These are phyloP conservation scores for Poecilia latipinna DNA, from an alignment of 2,113 vertebrate species.

Conservation along the genomic window DNA sequence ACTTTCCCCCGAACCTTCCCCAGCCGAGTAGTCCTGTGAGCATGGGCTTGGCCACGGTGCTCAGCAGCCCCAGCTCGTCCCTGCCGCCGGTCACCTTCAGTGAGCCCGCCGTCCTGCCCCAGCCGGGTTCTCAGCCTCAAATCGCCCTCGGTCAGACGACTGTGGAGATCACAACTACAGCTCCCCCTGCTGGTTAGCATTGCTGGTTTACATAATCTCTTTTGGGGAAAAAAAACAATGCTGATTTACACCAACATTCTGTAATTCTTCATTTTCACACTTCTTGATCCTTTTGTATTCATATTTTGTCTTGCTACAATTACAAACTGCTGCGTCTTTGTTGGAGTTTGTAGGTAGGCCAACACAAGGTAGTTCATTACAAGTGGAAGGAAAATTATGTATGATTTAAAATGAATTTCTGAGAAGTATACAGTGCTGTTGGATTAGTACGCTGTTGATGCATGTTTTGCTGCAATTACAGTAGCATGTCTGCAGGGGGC, in stretches of 20 bases:
- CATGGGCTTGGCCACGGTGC: conserved; percentile 78
- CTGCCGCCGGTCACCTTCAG: conserved; percentile 66
- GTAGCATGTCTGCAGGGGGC: too few relatives aligned
- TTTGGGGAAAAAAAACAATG: background rate
- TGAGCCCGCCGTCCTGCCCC: conserved; percentile 64
- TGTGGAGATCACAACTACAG: conserved; percentile 79
- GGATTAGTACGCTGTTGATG: too few relatives aligned
- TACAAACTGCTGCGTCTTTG: too few relatives aligned
- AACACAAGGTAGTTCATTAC: too few relatives aligned
- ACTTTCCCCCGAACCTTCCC: conserved; percentile 77
- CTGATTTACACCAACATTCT: background rate
- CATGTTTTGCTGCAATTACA: too few relatives aligned
- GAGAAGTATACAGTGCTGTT: too few relatives aligned
- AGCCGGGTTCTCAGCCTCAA: conserved; percentile 40
- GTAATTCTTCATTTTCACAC: background rate
- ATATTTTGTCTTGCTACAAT: too few relatives aligned
- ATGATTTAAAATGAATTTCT: too few relatives aligned
- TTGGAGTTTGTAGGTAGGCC: too few relatives aligned
- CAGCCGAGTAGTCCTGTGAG: conserved; percentile 80
- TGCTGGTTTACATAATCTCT: background rate
- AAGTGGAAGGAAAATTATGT: too few relatives aligned
- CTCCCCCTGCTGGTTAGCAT: conserved; percentile 80
- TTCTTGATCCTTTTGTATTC: background rate
- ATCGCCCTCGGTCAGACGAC: conserved; percentile 71
- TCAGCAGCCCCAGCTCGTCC: conserved; percentile 77